Evolutionary conservation across 2,113 vertebrate genomes (phyloP), one percentile per base, ranked within the genome.

Genomic region (Peromyscus leucopus): DNA sequence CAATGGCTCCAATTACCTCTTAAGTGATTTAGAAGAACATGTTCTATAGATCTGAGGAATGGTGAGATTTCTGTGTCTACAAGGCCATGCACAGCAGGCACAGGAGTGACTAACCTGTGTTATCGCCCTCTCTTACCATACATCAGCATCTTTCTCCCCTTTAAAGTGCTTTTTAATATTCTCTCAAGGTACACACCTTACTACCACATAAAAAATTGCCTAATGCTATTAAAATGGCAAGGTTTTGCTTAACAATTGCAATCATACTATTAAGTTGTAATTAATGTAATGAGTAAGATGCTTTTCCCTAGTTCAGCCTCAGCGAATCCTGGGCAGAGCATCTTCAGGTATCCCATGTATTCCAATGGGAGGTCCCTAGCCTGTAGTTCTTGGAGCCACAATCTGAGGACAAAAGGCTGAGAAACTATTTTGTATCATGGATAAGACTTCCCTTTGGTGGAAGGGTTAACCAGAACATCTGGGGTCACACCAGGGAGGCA

Each of bases 221-320:
- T 80, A 94, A 93, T 86, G 79, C 51, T 94, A 61, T 92, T 87
- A 92, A 91, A 92, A 93, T 21, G 19, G 31, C 65, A 88, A 89
- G 85, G n/a, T 46, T 90, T 90, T 95, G 75, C 74, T 63, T 65
- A 85, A 88, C 51, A 92, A 92, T 90, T 76, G 26, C 55, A 93
- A 85, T 67, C 80, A 91, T 22, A 93, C 51, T 79, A 90, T 85
- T 96, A 85, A 92, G 65, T 79, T 80, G 39, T 17, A 93, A 92
- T 93, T 80, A 96, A 93, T 80, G 71, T 79, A 71, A 90, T 94
- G 63, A 96, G 92, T 76, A 61, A 95, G 71, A 92, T 57, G 72
- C 95, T 17, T 86, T 95, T 12, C 31, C 84, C 87, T 55, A 80
- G 92, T 85, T 75, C 72, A 51, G 33, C 63, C 39, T 33, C 39